A percentile compares a stretch with the other conserved stretches of the same genome.
These are phyloP conservation scores for Diplodus sargus DNA, from an alignment of 2,797 vertebrate genomes.

Conservation along the genomic window DNA sequence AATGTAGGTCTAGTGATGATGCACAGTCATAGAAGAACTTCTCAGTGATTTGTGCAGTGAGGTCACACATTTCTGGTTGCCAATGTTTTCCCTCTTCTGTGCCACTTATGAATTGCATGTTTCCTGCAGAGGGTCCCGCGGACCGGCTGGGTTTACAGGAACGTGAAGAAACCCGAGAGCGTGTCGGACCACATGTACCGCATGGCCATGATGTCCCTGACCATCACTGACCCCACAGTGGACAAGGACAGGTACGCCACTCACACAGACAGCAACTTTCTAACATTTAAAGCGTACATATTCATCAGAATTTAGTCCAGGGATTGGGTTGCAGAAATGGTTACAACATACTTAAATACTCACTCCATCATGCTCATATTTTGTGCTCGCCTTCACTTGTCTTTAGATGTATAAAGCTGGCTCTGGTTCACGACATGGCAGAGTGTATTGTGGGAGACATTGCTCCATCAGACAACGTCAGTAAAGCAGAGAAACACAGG, in stretches of 20 bases:
- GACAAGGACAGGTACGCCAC: conserved; percentile 90
- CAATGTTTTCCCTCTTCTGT: background rate
- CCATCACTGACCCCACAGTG: conserved; percentile 89
- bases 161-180: conserved; percentile 92
- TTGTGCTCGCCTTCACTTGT: background rate
- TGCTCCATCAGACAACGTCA: conserved; percentile 94
- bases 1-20: too few species aligned
- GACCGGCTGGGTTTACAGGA: conserved; percentile 96
- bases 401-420: conserved; percentile 93
- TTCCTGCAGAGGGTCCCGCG: conserved; percentile 88
- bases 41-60: background rate
- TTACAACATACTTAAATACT: background rate
- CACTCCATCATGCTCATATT: background rate
- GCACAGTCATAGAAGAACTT: too few species aligned
- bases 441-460: conserved; percentile 99
- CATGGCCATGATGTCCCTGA: conserved; percentile 97
- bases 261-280: background rate
- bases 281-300: background rate
- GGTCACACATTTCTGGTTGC: background rate
- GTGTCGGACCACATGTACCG: conserved; percentile 99
- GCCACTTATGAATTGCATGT: background rate
- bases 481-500: conserved; percentile 95
- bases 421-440: conserved; percentile 97
- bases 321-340: background rate
- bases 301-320: background rate